A percentile compares a stretch with the other conserved stretches of the same genome.
These are phyloP conservation scores for Emmelina monodactyla DNA, from an alignment of 2,888 invertebrate species.

Conservation along the genomic window DNA sequence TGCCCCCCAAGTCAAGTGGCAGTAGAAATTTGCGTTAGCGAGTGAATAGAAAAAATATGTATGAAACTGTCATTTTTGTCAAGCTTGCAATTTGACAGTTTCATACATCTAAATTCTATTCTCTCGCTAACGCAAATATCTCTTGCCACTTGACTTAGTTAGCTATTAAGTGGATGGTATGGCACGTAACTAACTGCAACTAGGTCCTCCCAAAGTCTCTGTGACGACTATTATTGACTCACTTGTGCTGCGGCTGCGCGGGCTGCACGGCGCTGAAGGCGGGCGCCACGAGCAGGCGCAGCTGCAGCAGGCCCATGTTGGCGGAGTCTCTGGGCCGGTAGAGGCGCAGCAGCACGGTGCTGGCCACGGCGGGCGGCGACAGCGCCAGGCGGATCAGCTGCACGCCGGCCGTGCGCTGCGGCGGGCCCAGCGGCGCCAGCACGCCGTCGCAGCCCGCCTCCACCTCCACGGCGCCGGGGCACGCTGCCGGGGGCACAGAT, in stretches of 20 bases:
- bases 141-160: no score
- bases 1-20: no score
- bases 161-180: no score
- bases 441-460: constrained; percentile 86
- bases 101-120: no score
- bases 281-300: constrained; percentile 83
- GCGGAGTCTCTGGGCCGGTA: constrained; percentile 90
- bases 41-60: no score
- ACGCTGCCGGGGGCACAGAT: constrained; percentile 58
- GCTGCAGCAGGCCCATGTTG: constrained; percentile 88
- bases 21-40: no score
- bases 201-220: no score
- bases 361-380: constrained; percentile 84
- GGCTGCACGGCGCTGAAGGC: constrained; percentile 68
- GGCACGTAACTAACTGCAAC: no score
- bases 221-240: constrained; percentile 18
- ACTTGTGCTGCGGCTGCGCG: constrained; percentile 27
- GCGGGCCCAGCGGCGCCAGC: constrained; percentile 84
- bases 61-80: no score
- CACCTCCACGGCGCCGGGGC: constrained; percentile 87
- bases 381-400: constrained; percentile 86
- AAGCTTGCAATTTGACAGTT: no score
- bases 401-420: constrained; percentile 86
- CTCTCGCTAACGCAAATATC: no score
- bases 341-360: constrained; percentile 75